A percentile compares a stretch with the other conserved stretches of the same genome.
These are phyloP conservation scores for Tetrao urogallus DNA, from an alignment of 2,113 vertebrate species.

Conservation along the genomic window DNA sequence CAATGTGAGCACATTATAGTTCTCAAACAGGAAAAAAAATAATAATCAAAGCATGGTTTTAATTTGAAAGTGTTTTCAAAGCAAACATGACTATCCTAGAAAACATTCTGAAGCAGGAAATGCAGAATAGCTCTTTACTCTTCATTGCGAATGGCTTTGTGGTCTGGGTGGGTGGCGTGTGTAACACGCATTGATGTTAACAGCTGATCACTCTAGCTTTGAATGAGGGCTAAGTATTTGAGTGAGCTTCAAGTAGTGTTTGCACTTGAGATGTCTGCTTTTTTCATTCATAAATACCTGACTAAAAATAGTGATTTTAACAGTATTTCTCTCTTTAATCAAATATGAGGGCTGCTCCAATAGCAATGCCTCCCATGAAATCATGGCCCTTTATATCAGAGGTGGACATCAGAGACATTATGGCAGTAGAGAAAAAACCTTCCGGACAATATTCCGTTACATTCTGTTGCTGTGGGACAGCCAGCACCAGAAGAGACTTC, in stretches of 20 bases:
- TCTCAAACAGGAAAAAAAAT: neutral
- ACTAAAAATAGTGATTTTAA: neutral
- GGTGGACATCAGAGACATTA: neutral
- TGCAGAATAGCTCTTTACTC: neutral
- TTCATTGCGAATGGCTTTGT: neutral
- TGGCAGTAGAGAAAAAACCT: neutral
- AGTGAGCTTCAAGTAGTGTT: neutral
- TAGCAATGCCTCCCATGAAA: too few species aligned
- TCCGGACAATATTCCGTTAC: neutral
- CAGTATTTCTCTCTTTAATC: neutral
- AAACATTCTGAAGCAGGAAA: neutral
- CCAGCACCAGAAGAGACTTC: neutral
- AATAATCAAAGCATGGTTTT: neutral
- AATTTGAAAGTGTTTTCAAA: neutral
- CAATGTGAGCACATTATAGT: neutral
- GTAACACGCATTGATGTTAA: neutral
- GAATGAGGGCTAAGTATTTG: neutral
- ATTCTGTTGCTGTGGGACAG: neutral
- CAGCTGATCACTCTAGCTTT: neutral
- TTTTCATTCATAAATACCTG: neutral
- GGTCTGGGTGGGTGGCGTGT: neutral
- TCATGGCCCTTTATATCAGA: neutral
- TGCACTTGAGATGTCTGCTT: neutral
- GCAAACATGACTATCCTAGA: neutral
- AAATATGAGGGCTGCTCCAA: neutral